These are phyloP conservation scores for Moxostoma hubbsi DNA, from an alignment of 2,797 vertebrate species.

Conservation along the genomic window DNA sequence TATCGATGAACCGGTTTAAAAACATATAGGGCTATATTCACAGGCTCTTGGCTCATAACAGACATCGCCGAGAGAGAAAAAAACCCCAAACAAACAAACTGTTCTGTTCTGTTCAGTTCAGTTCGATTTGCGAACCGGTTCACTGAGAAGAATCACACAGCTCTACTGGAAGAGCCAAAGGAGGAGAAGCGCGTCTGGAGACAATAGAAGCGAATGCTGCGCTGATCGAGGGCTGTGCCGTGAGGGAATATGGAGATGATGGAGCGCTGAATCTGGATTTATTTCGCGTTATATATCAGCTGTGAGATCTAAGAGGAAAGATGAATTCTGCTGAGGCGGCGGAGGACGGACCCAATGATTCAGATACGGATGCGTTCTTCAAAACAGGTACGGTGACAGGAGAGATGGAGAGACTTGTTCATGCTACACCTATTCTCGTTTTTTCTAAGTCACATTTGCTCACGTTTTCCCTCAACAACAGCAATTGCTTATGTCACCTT, in stretches of 20 bases:
- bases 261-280: constrained; percentile 65
- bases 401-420: background rate
- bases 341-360: constrained; percentile 83
- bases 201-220: constrained; percentile 65
- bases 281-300: constrained; percentile 44
- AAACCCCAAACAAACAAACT: no score
- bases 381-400: constrained; percentile 81
- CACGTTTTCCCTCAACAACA: no score
- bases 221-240: constrained; percentile 43
- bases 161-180: constrained; percentile 36
- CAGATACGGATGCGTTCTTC: constrained; percentile 88
- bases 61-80: no score
- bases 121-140: background rate
- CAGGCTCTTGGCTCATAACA: no score
- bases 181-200: constrained; percentile 59
- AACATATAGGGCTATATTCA: no score
- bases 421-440: no score
- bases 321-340: constrained; percentile 85
- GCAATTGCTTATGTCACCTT: background rate
- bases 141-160: background rate
- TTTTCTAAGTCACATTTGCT: no score
- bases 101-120: constrained; percentile 5
- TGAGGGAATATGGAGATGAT: constrained; percentile 60
- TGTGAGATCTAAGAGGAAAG: constrained; percentile 51
- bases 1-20: background rate